Base-by-base conservation (phyloP, 2,888 invertebrate species). In the Lysandra bellargus region DNA sequence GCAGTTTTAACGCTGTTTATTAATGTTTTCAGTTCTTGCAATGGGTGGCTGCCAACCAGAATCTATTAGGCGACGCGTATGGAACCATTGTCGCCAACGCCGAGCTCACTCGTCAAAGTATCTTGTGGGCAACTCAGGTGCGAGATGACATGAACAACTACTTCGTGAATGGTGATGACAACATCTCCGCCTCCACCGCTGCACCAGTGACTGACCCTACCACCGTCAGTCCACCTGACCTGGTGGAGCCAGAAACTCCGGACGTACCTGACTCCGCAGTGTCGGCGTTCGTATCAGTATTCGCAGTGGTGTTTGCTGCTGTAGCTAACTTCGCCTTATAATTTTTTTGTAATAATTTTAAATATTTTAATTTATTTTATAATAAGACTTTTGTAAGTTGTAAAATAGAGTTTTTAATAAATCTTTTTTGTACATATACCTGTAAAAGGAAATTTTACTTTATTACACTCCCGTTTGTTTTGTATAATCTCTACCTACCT, bases 101-200 rank as follows among this genome's bases (percentile, higher is more conserved):
- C 3, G 76, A 76, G 17, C 76, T 76, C 2, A 76, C 76, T 6
- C 76, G 76, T 53, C 76, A 76, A 33, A 76, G 76, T 76, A 76
- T 76, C 30, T 1, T 57, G 53, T 76, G 76, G 76, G 7, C 57
- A 0, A 30, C 33, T 17, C 53, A 76, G 53, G 76, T 76, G 49
- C 30, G 7, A 9, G 76, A 76, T 33, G 57, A 76, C 57, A 53
- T 76, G 30, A 76, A 76, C 33, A 30, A 76, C 33, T 76, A 76
- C 53, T 76, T 76, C 76, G 17, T 57, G 7, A 76, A 76, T 17
- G 76, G 76, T 0, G 76, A 76, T 30, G 33, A 76, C 33, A 2
- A 23, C 6, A 76, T 76, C 57, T 30, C 76, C 33, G 33, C 49
- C 1, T 76, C 76, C 30, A 76, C 76, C 5, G 0, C 76, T 6